Evolutionary conservation across 1,140 invertebrate species (phyloP).

Genomic region (Drosophila prosaltans): DNA sequence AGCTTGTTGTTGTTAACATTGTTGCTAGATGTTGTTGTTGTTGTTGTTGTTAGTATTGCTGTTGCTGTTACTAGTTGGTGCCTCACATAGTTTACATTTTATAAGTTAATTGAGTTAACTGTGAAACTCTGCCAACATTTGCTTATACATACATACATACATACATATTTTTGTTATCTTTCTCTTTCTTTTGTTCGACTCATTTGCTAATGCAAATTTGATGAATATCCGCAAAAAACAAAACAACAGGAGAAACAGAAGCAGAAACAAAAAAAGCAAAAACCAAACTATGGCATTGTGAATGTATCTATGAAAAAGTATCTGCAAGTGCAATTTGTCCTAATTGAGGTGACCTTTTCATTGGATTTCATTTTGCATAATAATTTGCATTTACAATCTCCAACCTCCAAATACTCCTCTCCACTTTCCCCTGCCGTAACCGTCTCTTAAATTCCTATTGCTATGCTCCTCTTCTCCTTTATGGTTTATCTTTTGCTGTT

Average conservation of each 20-base stretch:
- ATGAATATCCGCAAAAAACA: slow-evolving; percentile 49
- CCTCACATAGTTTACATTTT: slow-evolving; percentile 77
- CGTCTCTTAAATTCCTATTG: neutral
- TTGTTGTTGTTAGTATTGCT: slow-evolving; percentile 27
- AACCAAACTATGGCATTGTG: neutral
- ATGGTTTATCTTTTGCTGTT: slow-evolving; percentile 24
- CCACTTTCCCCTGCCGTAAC: too few relatives aligned
- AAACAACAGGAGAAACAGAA: neutral
- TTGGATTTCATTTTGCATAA: slow-evolving; percentile 10
- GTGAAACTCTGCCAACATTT: slow-evolving; percentile 60
- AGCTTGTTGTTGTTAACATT: slow-evolving; percentile 43
- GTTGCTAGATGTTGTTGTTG: slow-evolving; percentile 20
- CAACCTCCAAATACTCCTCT: neutral
- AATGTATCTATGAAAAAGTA: slow-evolving; percentile 22
- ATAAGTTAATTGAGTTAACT: slow-evolving; percentile 82
- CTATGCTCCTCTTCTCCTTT: neutral
- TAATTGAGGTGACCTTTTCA: slow-evolving; percentile 16
- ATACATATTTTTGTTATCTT: neutral
- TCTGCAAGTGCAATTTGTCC: slow-evolving; percentile 10
- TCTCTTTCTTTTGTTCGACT: slow-evolving; percentile 35
- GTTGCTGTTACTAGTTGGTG: slow-evolving; percentile 29
- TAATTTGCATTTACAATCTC: neutral
- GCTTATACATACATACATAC: neutral
- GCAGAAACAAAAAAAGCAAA: neutral
- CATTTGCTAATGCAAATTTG: slow-evolving; percentile 75